Evolutionary conservation across 2,888 invertebrate genomes (phyloP).

Genomic region (Drosophila melanocephala): DNA sequence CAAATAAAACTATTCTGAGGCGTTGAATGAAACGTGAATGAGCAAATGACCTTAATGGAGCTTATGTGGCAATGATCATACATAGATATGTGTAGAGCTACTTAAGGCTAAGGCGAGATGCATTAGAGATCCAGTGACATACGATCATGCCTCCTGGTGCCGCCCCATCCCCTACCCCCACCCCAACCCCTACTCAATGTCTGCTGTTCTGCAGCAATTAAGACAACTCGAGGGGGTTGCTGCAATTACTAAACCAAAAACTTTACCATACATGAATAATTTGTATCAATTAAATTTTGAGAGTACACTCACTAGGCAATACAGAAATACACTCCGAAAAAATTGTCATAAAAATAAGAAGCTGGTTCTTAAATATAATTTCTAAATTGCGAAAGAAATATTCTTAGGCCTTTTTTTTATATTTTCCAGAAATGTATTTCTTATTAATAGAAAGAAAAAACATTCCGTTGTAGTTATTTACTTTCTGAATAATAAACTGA

Average conservation of each 20-base stretch:
- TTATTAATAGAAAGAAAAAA: not conserved
- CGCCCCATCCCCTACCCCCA: not conserved
- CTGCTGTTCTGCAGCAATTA: slow-evolving; percentile 47
- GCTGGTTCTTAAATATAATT: not conserved
- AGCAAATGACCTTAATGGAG: slow-evolving; percentile 83
- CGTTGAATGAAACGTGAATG: slow-evolving; percentile 65
- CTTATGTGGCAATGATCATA: slow-evolving; percentile 32
- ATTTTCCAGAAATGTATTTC: not conserved
- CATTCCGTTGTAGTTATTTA: not conserved
- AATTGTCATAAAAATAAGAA: not conserved
- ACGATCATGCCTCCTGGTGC: slow-evolving; percentile 7
- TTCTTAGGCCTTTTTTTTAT: not conserved
- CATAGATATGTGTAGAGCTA: slow-evolving; percentile 4
- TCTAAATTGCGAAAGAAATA: not conserved
- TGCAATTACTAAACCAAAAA: slow-evolving; percentile 69
- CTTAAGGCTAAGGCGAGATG: slow-evolving; percentile 36
- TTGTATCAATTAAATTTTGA: slow-evolving; percentile 75
- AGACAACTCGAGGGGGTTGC: slow-evolving; percentile 48
- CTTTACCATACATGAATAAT: slow-evolving; percentile 59
- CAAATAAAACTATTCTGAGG: slow-evolving; percentile 34
- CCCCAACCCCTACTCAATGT: slow-evolving; percentile 2
- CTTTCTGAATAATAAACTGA: not conserved
- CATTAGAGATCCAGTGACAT: slow-evolving; percentile 56
- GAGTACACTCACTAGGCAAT: slow-evolving; percentile 29
- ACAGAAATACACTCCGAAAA: not conserved